Evolutionary conservation across 1,140 invertebrate genomes (phyloP), one percentile per base, ranked within the genome.

Genomic region (Elymnias hypermnestra): DNA sequence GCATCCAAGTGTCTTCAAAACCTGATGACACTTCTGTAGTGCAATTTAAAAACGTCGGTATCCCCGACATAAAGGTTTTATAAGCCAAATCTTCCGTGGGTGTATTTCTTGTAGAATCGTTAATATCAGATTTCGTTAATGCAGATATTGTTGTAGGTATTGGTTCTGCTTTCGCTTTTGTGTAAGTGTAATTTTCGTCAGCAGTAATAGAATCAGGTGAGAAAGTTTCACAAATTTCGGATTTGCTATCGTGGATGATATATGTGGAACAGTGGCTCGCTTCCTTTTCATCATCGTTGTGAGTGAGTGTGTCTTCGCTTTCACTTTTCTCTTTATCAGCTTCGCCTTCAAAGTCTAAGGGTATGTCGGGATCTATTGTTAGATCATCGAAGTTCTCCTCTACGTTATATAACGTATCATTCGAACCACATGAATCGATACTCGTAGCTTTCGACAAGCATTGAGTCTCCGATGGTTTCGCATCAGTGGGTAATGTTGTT

Each of bases 381-480:
- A 86, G 41, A 57, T 87, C 86, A 33, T 87, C 86, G 53, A 87
- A 87, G 39, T 86, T 86, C 52, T 90, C 89, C 54, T 90, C 89
- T 2, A 89, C 79, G 57, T 90, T 89, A 59, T 89, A 90, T 2
- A 90, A 66, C 1, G 89, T 90, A 57, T 90, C 89, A 57, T 89
- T 89, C 18, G 89, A 90, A 66, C 89, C 89, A 79, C 88, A 90
- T 3, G 88, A 90, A 58, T 89, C 88, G 50, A 89, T 89, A 53
- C 88, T 90, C 36, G 88, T 88, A 13, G 89, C 88, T 62, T 89
- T 88, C 5, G 87, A 83, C 42, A 88, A 73, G 42, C 82, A 85
- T 31, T 76, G 63, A 9, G 78, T 83, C 60, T 87, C 83, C 7
- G 81, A 82, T 9, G 75, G 79, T 42, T 82, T 83, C 3, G 81